Base-by-base conservation (phyloP, 2,888 invertebrate species). In the Mythimna loreyi region DNA sequence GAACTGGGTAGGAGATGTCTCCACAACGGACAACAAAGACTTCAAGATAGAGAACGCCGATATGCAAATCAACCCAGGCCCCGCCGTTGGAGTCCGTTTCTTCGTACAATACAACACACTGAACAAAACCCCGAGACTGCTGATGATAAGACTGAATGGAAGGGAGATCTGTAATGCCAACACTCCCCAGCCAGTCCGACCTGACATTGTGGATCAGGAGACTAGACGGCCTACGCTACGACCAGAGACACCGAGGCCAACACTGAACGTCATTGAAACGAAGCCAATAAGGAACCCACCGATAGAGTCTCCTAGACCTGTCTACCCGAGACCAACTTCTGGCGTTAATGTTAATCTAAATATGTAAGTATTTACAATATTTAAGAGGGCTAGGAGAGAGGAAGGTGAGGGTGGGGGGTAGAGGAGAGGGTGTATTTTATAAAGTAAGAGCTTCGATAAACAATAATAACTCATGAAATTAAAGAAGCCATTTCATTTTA, bases 1-100 rank as follows among this genome's bases (percentile, higher is more conserved):
- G 97, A 96, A 96, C 82, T 96, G 96, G 96, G 94, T 97, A 59
- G 97, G 97, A 1, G 96, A 97, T 69, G 96, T 97, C 0, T 92
- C 96, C 13, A 96, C 97, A 0, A 87, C 92, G 53, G 96, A 97
- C 87, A 97, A 97, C 87, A 93, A 91, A 33, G 96, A 96, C 79
- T 97, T 96, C 86, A 96, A 96, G 69, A 95, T 97, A 43, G 96
- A 96, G 77, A 97, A 97, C 83, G 93, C 96, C 0, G 96, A 96
- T 55, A 96, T 96, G 92, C 95, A 93, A 75, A 92, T 97, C 36
- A 94, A 95, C 66, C 96, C 97, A 0, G 96, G 96, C 0, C 96
- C 96, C 2, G 96, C 96, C 0, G 91, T 96, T 0, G 89, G 96
- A 0, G 94, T 97, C 13, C 91, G 96, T 3, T 96, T 97, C 89